Percentiles rank a stretch among this genome's conserved stretches.
phyloP scores from a whole-genome alignment of 1,140 invertebrate genomes.

The Leucophenga varia region DNA sequence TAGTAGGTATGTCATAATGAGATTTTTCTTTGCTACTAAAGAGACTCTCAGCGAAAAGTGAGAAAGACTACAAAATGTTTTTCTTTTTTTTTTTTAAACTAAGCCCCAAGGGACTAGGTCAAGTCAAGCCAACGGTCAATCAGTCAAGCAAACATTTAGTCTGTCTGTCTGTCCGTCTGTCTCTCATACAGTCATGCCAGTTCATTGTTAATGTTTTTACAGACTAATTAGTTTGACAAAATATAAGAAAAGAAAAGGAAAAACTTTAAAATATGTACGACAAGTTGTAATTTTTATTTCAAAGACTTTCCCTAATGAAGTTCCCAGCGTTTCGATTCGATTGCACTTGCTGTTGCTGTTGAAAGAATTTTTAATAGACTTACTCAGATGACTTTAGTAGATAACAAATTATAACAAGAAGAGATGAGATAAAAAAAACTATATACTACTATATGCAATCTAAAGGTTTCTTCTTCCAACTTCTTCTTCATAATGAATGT shows the following conservation, averaged over 20 bases:
- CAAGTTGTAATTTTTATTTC: too few relatives aligned
- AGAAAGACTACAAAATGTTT: background rate
- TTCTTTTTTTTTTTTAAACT: background rate
- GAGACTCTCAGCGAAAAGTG: background rate
- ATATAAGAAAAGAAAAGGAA: constrained; percentile 10
- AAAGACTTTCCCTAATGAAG: constrained; percentile 45
- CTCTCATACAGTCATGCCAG: constrained; percentile 22
- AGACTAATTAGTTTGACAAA: constrained; percentile 55
- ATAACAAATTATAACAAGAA: too few relatives aligned
- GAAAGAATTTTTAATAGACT: background rate
- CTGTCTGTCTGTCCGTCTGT: background rate
- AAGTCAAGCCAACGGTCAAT: too few relatives aligned
- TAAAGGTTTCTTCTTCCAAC: too few relatives aligned
- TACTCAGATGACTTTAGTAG: too few relatives aligned
- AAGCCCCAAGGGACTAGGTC: too few relatives aligned
- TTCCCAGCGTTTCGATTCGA: constrained; percentile 37
- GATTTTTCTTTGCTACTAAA: constrained; percentile 10
- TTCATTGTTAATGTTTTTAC: constrained; percentile 44
- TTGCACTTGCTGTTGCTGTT: constrained; percentile 13
- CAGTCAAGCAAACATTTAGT: background rate
- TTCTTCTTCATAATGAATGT: constrained; percentile 29
- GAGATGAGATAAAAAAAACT: too few relatives aligned
- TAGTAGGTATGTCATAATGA: constrained; percentile 45
- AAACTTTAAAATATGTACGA: constrained; percentile 31
- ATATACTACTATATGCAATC: too few relatives aligned